Conservation (phyloP, 2,888 invertebrate genomes). For the Aquatica leii region DNA sequence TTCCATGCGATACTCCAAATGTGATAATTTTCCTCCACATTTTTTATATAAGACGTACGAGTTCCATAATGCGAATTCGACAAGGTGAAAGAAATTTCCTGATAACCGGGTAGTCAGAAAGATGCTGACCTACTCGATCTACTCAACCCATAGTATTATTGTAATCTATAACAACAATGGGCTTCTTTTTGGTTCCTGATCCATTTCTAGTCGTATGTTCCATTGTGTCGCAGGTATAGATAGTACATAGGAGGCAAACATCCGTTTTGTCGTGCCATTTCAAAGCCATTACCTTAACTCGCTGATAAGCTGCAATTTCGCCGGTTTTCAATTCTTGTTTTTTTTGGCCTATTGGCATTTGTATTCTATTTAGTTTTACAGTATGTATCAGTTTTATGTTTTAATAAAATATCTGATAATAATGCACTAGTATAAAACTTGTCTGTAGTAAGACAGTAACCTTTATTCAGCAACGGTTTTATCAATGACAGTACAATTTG, state of each 20-base stretch:
- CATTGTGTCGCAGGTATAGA: no score
- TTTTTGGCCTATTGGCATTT: neutral
- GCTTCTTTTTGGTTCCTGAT: no score
- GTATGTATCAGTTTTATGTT: neutral
- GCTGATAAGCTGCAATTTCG: neutral
- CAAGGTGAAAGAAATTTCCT: no score
- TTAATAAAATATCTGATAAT: neutral
- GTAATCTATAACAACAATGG: neutral
- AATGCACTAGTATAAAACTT: neutral
- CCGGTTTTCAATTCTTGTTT: neutral
- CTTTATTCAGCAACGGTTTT: no score
- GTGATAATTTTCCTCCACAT: no score
- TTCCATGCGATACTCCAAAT: no score
- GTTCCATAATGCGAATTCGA: no score
- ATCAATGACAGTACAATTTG: no score
- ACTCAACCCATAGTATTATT: neutral
- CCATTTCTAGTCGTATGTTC: no score
- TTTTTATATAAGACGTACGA: no score
- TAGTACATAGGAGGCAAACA: no score
- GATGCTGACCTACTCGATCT: neutral
- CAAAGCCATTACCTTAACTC: neutral
- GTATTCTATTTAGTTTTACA: neutral
- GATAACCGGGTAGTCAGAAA: neutral
- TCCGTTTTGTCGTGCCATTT: neutral
- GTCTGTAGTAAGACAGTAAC: neutral